Base-by-base conservation (phyloP, 2,888 invertebrate genomes). In the Heteromurus nitidus region DNA sequence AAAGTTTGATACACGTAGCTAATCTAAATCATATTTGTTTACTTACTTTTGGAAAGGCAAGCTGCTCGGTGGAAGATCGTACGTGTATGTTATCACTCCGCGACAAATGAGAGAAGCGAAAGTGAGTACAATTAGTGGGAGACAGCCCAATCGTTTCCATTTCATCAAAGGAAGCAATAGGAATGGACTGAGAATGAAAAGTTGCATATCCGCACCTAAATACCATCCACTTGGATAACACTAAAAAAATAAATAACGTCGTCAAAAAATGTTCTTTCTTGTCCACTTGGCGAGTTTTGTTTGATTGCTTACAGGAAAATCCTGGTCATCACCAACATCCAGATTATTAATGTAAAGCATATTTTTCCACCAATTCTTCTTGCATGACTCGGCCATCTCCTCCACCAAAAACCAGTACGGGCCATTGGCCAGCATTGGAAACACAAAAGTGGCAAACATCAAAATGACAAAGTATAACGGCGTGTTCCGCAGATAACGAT, bases 401-500 rank as follows among this genome's bases (percentile, higher is more conserved):
- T 42, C 42, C 67, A 75, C 58, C 36, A 67, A 67, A 7, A 42
- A 50, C 87, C 87, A 87, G 11, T 60, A 65, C 11, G 87, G 87
- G 9, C 87, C 85, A 53, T 76, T 74, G 2, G 82, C 82, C 18
- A 84, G 28, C 47, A 86, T 85, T 0, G 83, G 83, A 1, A 85
- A 22, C 16, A 67, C 24, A 9, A 87, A 28, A 1, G 87, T 87
- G 0, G 87, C 85, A 82, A 83, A 82, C 9, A 87, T 82, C 28
- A n/a, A n/a, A n/a, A n/a, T n/a, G n/a, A n/a, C 85, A 86, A 36
- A 86, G 47, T 1, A 87, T 73, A 36, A 87, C 79, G 0, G 85
- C 85, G 44, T 86, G 86, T 88, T 92, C 93, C 93, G 91, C n/a
- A 92, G 87, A 86, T 93, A 93, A 89, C 93, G 89, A 80, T 91